Evolutionary conservation across 2,113 vertebrate genomes (phyloP), one percentile per base, ranked within the genome.

Genomic region (Pogona vitticeps): DNA sequence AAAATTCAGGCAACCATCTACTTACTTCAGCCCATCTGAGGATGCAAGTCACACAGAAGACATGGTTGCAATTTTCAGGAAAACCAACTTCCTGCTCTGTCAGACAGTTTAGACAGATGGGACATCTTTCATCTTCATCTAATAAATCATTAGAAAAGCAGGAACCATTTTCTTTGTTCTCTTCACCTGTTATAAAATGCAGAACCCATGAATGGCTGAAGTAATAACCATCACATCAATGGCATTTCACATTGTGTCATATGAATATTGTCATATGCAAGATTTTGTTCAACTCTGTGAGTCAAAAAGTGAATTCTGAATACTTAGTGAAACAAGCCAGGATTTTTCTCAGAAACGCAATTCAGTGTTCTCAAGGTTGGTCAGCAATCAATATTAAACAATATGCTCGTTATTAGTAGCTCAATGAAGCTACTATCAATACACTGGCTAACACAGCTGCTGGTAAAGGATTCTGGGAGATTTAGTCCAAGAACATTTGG

Each of bases 21-120:
- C 93, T 97, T 95, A 99, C 99, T 98, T 99, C 97, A 89, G 98
- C 98, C 99, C 98, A 99, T 31, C 97, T 98, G 89, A 99, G 96
- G 93, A 99, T 98, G 90, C 98, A 99, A 91, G 96, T 90, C 85
- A 98, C 94, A 94, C 99, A 99, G 96, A 99, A 99, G 91, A 97
- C 94, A 84, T 99, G 98, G 94, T 92, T 97, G 96, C 99, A 99
- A 94, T 95, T 97, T 95, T 99, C 98, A 10, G 98, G 98, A 94
- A 98, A 97, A 85, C 97, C 98, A 76, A 97, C 94, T 92, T 98
- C 98, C 56, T 97, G 95, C 33, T 96, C 96, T 31, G 95, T 94
- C 85, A 98, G 96, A 88, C 96, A 92, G 82, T 97, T 98, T 91
- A 99, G 96, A 93, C 99, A 99, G 94, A 99, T 99, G 13, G 98